phyloP scores from a whole-genome alignment of 2,113 vertebrate species.

The Nansenia antarctica region DNA sequence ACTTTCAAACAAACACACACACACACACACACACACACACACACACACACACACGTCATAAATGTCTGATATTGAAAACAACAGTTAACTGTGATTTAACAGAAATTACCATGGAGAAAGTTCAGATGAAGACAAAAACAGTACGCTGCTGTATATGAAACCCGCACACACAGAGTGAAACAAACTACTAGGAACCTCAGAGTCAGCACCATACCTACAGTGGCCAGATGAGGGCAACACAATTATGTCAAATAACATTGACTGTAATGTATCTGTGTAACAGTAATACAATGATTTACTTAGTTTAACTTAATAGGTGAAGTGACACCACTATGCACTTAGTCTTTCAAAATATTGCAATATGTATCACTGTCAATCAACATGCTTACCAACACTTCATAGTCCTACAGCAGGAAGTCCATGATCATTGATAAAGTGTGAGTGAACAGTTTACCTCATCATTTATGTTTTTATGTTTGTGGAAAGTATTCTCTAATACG shows the following conservation, averaged over 20 bases:
- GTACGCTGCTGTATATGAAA: background rate
- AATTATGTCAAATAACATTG: background rate
- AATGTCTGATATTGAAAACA: too few species aligned
- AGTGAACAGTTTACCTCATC: too few species aligned
- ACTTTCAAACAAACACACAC: background rate
- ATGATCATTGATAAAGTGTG: too few species aligned
- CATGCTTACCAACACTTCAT: background rate
- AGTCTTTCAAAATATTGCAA: background rate
- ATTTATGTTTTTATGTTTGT: background rate
- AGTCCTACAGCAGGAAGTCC: too few species aligned
- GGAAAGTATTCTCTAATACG: too few species aligned
- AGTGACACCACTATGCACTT: background rate
- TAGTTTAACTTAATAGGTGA: background rate
- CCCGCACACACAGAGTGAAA: background rate
- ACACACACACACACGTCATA: background rate
- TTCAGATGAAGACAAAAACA: slow-evolving; percentile 50
- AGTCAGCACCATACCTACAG: slow-evolving; percentile 16
- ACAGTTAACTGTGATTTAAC: too few species aligned
- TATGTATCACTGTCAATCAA: background rate
- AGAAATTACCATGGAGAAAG: too few species aligned
- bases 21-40: background rate
- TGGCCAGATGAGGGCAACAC: slow-evolving; percentile 57
- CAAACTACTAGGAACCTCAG: background rate
- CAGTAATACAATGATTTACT: too few species aligned
- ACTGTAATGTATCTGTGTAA: background rate